Evolutionary conservation across 2,113 vertebrate genomes (phyloP), one percentile per base, ranked within the genome.

Genomic region (Oenanthe oenanthe): DNA sequence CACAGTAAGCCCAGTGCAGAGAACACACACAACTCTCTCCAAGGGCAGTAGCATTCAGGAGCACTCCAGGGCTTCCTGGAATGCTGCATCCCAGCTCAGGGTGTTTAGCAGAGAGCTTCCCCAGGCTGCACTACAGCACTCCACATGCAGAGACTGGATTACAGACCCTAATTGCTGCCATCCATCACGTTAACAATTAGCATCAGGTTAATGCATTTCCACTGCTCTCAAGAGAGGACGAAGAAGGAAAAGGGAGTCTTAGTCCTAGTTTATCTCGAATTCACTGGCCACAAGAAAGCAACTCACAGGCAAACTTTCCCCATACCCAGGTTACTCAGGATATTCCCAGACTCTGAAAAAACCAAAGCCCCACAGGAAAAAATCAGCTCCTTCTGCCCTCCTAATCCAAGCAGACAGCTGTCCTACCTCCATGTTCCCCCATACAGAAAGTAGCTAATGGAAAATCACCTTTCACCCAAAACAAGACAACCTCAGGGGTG

Each of bases 141-240:
- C 36, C 38, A 42, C 42, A 17, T 2, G 42, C 75, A 71, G 50
- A 78, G 62, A 29, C 54, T 47, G 34, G 7, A 72, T 80, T 91
- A 62, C 79, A 91, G 63, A 9, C 38, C 34, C 34, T 89, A 86
- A 95, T 70, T 74, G 76, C 87, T 92, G 43, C 73, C 56, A 83
- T 89, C 87, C 53, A 4, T 91, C 92, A 94, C 11, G 28, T 54
- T 43, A 84, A 92, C 76, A 87, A 81, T 92, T 94, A 84, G 61
- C 48, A 89, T 58, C 89, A 60, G 31, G n/a, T 81, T 84, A 91
- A 84, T 42, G 47, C 42, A 51, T 43, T 92, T 32, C 47, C 73
- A 81, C 34, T 10, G 42, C 68, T 91, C 92, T 77, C 60, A 4
- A 29, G 61, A 91, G 76, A 74, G 13, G 6, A 70, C 2, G 5